These are phyloP conservation scores for Plemyria rubiginata DNA, from an alignment of 2,888 invertebrate genomes.

Conservation along the genomic window DNA sequence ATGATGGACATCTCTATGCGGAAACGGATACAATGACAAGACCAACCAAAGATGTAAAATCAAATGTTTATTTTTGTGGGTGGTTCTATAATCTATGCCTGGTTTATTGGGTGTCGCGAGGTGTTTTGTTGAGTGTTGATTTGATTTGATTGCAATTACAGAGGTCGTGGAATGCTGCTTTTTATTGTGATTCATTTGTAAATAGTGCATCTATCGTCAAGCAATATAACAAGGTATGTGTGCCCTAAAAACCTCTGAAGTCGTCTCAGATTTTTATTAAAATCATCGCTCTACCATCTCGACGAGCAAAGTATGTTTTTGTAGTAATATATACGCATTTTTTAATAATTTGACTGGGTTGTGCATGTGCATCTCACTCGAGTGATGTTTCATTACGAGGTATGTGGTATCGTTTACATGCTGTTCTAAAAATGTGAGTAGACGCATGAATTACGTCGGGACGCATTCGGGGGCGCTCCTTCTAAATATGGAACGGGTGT, in stretches of 20 bases:
- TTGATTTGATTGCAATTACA: slow-evolving; percentile 65
- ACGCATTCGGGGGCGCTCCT: slow-evolving; percentile 76
- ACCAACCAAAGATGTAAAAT: slow-evolving; percentile 59
- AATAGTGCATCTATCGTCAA: slow-evolving; percentile 65
- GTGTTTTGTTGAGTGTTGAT: slow-evolving; percentile 76
- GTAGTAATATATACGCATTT: slow-evolving; percentile 67
- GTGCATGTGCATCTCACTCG: slow-evolving; percentile 49
- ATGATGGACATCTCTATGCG: slow-evolving; percentile 34
- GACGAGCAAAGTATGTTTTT: slow-evolving; percentile 52
- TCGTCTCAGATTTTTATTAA: slow-evolving; percentile 12
- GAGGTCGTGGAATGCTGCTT: slow-evolving; percentile 81
- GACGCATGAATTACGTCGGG: slow-evolving; percentile 71
- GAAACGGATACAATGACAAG: slow-evolving; percentile 50
- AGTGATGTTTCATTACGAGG: slow-evolving; percentile 48
- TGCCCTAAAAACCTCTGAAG: slow-evolving; percentile 9
- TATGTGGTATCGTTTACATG: slow-evolving; percentile 78
- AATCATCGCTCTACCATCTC: slow-evolving; percentile 27
- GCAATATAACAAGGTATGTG: slow-evolving; percentile 66
- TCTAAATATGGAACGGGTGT: slow-evolving; percentile 81
- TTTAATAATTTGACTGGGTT: slow-evolving; percentile 54
- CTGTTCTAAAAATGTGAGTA: slow-evolving; percentile 80
- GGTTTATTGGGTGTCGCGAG: slow-evolving; percentile 78
- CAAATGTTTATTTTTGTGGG: slow-evolving; percentile 83
- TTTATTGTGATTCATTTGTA: slow-evolving; percentile 75
- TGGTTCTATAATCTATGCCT: slow-evolving; percentile 77